phyloP scores from a whole-genome alignment of 2,888 invertebrate genomes.

The Drosophila percnosoma region DNA sequence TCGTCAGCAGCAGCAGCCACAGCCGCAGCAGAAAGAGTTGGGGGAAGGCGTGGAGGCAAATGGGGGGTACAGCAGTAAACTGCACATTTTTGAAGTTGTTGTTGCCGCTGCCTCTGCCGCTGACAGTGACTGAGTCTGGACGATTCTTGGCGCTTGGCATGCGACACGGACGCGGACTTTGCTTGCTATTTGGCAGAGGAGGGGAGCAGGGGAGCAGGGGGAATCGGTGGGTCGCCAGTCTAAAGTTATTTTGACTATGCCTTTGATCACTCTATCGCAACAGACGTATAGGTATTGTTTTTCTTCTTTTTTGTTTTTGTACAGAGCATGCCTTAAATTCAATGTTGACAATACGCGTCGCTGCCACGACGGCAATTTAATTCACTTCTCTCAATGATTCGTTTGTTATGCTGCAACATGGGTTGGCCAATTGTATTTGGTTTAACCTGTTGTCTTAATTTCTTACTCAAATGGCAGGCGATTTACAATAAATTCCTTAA shows the following conservation, averaged over 20 bases:
- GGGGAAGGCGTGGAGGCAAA: constrained; percentile 8
- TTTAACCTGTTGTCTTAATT: constrained; percentile 58
- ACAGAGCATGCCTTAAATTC: constrained; percentile 3
- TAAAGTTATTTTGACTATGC: constrained; percentile 42
- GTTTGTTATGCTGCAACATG: constrained; percentile 11
- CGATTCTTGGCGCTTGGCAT: constrained; percentile 65
- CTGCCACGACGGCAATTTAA: constrained; percentile 33
- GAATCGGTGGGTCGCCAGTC: constrained; percentile 9
- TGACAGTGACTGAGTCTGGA: constrained; percentile 24
- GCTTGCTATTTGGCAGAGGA: constrained; percentile 10
- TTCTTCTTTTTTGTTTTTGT: background rate
- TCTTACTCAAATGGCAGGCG: constrained; percentile 63
- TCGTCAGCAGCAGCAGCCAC: constrained; percentile 6
- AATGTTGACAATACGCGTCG: constrained; percentile 15
- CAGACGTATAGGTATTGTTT: constrained; percentile 14
- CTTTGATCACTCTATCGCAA: constrained; percentile 26
- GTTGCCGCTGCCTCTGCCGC: constrained; percentile 31
- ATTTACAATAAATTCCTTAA: constrained; percentile 75
- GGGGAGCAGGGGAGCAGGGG: background rate
- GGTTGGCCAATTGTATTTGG: constrained; percentile 29
- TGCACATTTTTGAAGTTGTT: constrained; percentile 57
- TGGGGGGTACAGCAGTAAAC: constrained; percentile 23
- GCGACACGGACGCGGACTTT: constrained; percentile 57
- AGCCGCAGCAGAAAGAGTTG: background rate
- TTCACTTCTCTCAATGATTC: constrained; percentile 26